A percentile compares a stretch with the other conserved stretches of the same genome.
Evolutionary conservation across 2,888 invertebrate genomes (phyloP).

Genomic region (Athalia cordata): DNA sequence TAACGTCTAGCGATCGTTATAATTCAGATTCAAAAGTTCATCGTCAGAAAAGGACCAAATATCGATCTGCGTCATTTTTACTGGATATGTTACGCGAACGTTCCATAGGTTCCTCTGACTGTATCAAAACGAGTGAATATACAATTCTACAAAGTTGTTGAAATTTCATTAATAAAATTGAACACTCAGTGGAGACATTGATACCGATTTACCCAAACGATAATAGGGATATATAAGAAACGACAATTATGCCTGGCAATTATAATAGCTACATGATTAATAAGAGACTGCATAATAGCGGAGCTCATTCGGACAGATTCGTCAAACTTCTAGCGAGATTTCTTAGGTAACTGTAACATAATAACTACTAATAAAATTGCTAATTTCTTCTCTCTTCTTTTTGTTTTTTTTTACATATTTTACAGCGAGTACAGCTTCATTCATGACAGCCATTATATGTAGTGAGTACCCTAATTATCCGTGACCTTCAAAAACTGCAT

Average conservation of each 20-base stretch:
- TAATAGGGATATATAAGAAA: too few species aligned
- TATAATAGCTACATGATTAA: neutral
- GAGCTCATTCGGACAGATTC: conserved; percentile 44
- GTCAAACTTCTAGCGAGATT: conserved; percentile 56
- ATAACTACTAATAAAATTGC: neutral
- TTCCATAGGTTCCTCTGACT: too few species aligned
- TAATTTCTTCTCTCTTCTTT: neutral
- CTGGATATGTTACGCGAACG: too few species aligned
- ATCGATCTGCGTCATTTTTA: too few species aligned
- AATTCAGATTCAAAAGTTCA: neutral
- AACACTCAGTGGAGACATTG: too few species aligned
- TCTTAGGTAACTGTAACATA: conserved; percentile 54
- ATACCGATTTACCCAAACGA: too few species aligned
- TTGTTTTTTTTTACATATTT: conserved; percentile 55
- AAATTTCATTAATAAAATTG: too few species aligned
- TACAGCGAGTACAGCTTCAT: conserved; percentile 72
- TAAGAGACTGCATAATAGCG: conserved; percentile 6
- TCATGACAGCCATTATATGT: conserved; percentile 73
- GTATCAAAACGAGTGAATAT: too few species aligned
- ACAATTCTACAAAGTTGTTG: too few species aligned
- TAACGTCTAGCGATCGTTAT: neutral
- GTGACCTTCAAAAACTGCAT: conserved; percentile 40
- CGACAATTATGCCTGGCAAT: neutral
- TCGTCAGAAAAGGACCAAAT: neutral
- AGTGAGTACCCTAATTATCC: conserved; percentile 67